Evolutionary conservation across 2,797 vertebrate species (phyloP).

Genomic region (Coilia nasus): DNA sequence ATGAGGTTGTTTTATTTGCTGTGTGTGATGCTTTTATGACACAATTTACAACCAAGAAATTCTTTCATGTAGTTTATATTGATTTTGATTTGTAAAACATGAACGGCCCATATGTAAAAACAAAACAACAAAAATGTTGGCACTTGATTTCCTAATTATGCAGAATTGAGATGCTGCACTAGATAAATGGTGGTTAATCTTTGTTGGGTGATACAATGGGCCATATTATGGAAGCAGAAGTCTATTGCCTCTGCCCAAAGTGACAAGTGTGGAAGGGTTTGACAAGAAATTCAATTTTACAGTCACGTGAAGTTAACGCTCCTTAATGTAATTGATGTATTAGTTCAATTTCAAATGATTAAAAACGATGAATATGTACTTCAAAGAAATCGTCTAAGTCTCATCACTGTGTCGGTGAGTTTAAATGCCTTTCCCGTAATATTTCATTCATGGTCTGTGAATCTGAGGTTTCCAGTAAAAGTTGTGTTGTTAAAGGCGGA

Average conservation of each 20-base stretch:
- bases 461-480: background rate
- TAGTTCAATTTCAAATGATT: slow-evolving; percentile 12
- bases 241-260: background rate
- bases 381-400: background rate
- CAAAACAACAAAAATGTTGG: background rate
- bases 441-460: background rate
- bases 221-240: too few species aligned
- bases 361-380: background rate
- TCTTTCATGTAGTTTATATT: background rate
- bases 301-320: background rate
- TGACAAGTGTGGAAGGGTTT: too few species aligned
- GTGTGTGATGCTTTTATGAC: background rate
- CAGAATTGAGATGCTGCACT: background rate
- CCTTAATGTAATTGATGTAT: slow-evolving; percentile 9
- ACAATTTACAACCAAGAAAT: background rate
- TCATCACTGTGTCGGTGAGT: background rate
- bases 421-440: background rate
- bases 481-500: background rate
- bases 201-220: too few species aligned
- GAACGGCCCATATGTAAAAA: background rate
- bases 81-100: slow-evolving; percentile 2
- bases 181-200: background rate
- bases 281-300: slow-evolving; percentile 29
- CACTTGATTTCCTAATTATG: background rate
- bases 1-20: background rate